Evolutionary conservation across 2,888 invertebrate genomes (phyloP).

Genomic region (Tetheella fluctuosa): DNA sequence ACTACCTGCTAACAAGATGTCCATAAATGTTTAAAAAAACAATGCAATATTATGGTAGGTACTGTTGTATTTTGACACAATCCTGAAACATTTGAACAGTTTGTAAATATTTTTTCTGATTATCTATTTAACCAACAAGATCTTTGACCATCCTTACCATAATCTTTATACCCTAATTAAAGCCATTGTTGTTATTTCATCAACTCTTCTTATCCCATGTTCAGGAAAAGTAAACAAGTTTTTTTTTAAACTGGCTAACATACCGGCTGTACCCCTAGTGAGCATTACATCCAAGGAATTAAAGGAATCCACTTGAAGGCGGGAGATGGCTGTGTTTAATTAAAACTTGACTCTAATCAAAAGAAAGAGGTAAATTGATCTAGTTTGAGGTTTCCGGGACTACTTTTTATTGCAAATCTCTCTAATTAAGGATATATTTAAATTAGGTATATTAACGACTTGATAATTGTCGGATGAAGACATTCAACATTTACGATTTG

Average conservation of each 20-base stretch:
- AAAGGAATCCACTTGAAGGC: conserved; percentile 5
- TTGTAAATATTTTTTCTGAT: no score
- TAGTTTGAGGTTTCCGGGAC: neutral
- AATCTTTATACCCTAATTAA: no score
- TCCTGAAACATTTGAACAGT: no score
- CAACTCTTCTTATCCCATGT: no score
- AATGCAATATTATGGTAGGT: no score
- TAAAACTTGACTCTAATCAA: conserved; percentile 9
- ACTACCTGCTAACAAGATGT: no score
- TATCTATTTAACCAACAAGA: no score
- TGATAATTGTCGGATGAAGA: neutral
- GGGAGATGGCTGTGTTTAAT: neutral
- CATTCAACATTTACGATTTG: no score
- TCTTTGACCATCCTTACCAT: no score
- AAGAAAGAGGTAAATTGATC: conserved; percentile 5
- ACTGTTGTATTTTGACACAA: no score
- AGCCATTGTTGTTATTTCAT: no score
- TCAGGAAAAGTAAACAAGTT: neutral
- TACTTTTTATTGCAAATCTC: neutral
- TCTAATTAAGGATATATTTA: neutral
- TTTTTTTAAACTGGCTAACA: neutral
- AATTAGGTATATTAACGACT: neutral
- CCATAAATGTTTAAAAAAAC: no score
- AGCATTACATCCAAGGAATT: conserved; percentile 7
- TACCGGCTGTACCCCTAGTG: conserved; percentile 1